These are phyloP conservation scores for Iguana delicatissima DNA, from an alignment of 2,797 vertebrate species.

Conservation along the genomic window DNA sequence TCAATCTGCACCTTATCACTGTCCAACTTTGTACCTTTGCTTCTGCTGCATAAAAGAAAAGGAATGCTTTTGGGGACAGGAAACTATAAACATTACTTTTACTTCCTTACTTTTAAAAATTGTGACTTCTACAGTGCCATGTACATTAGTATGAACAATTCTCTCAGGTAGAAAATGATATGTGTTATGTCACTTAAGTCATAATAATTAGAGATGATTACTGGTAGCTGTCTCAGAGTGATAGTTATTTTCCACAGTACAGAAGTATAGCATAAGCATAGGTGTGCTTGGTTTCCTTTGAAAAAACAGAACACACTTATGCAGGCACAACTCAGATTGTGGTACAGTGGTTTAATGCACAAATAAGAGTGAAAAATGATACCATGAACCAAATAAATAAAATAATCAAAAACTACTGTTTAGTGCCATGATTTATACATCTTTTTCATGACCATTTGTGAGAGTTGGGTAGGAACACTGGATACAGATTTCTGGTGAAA, in stretches of 20 bases:
- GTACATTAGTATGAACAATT: neutral
- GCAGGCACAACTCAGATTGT: neutral
- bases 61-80: constrained; percentile 53
- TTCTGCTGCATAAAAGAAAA: constrained; percentile 82
- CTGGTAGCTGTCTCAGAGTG: neutral
- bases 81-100: constrained; percentile 53
- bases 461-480: neutral
- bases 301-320: neutral
- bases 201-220: neutral
- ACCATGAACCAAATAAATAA: neutral
- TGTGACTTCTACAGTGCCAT: constrained; percentile 20
- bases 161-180: neutral
- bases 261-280: neutral
- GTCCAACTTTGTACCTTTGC: constrained; percentile 34
- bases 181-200: neutral
- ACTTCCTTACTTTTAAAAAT: constrained; percentile 54
- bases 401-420: neutral
- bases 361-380: neutral
- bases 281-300: neutral
- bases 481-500: neutral
- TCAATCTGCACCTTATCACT: constrained; percentile 73
- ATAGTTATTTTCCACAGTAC: neutral
- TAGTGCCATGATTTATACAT: neutral
- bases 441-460: neutral
- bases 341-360: neutral